A percentile compares a stretch with the other conserved stretches of the same genome.
phyloP scores from a whole-genome alignment of 2,797 vertebrate genomes.

The Chiloscyllium punctatum region DNA sequence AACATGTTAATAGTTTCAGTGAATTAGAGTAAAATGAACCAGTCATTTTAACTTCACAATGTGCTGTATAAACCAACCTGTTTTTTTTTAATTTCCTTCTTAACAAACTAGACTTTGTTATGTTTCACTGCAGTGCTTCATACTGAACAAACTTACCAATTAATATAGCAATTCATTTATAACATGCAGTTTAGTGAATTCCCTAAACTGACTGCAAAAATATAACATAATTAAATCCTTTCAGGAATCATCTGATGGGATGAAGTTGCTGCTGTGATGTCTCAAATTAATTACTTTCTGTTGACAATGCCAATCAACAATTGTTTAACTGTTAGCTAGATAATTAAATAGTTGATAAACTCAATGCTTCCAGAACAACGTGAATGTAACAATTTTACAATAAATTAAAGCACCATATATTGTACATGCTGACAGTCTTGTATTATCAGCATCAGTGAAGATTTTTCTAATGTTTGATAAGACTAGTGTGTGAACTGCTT shows the following conservation, averaged over 20 bases:
- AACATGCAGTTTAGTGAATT: not conserved
- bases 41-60: slow-evolving; percentile 23
- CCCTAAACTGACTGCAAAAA: not conserved
- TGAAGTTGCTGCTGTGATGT: not conserved
- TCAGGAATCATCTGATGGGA: not conserved
- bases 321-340: not conserved
- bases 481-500: not conserved
- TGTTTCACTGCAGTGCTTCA: not conserved
- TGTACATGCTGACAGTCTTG: not conserved
- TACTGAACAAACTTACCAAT: not conserved
- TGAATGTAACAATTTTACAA: not conserved
- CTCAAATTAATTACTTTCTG: slow-evolving; percentile 9
- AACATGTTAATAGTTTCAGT: not conserved
- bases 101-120: slow-evolving; percentile 20
- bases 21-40: slow-evolving; percentile 11
- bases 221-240: not conserved
- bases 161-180: slow-evolving; percentile 23
- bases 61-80: slow-evolving; percentile 1
- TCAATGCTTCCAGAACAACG: slow-evolving; percentile 7
- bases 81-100: not conserved
- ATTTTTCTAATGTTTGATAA: not conserved
- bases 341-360: not conserved
- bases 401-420: not conserved
- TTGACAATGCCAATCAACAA: slow-evolving; percentile 33
- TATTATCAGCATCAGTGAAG: not conserved